These are phyloP conservation scores for Myxocyprinus asiaticus DNA, from an alignment of 2,113 vertebrate species.

Conservation along the genomic window DNA sequence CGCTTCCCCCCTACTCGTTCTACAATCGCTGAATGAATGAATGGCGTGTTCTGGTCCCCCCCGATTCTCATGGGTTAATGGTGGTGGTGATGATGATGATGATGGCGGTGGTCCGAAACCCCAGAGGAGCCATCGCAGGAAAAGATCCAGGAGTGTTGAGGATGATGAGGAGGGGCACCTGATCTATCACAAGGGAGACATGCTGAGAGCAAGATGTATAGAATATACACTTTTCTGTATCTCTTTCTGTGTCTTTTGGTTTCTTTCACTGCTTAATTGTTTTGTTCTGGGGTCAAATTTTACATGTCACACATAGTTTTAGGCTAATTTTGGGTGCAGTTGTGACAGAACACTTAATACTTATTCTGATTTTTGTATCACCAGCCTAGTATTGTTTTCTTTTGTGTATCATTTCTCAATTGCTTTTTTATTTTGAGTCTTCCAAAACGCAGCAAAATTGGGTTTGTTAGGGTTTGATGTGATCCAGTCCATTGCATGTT, in stretches of 20 bases:
- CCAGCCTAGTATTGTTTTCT: slow-evolving; percentile 33
- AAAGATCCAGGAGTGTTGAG: slow-evolving; percentile 94
- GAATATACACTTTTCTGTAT: slow-evolving; percentile 87
- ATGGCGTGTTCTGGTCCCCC: slow-evolving; percentile 83
- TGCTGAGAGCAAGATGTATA: slow-evolving; percentile 95
- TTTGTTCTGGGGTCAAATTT: slow-evolving; percentile 67
- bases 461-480: slow-evolving; percentile 10
- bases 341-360: slow-evolving; percentile 24
- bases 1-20: slow-evolving; percentile 77
- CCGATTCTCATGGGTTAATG: slow-evolving; percentile 82
- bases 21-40: slow-evolving; percentile 87
- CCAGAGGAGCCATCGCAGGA: slow-evolving; percentile 91
- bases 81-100: slow-evolving; percentile 79
- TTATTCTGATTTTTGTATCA: slow-evolving; percentile 26
- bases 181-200: slow-evolving; percentile 98
- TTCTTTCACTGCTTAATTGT: slow-evolving; percentile 69
- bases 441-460: slow-evolving; percentile 1
- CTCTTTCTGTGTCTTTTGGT: slow-evolving; percentile 67
- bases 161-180: slow-evolving; percentile 99
- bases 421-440: slow-evolving; percentile 29
- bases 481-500: slow-evolving; percentile 35
- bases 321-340: slow-evolving; percentile 49
- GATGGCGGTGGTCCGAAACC: slow-evolving; percentile 81
- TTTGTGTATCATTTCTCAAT: slow-evolving; percentile 36
- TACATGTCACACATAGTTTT: slow-evolving; percentile 29